A percentile compares a stretch with the other conserved stretches of the same genome.
phyloP scores from a whole-genome alignment of 2,113 vertebrate species.

The Megaceryle maxima region DNA sequence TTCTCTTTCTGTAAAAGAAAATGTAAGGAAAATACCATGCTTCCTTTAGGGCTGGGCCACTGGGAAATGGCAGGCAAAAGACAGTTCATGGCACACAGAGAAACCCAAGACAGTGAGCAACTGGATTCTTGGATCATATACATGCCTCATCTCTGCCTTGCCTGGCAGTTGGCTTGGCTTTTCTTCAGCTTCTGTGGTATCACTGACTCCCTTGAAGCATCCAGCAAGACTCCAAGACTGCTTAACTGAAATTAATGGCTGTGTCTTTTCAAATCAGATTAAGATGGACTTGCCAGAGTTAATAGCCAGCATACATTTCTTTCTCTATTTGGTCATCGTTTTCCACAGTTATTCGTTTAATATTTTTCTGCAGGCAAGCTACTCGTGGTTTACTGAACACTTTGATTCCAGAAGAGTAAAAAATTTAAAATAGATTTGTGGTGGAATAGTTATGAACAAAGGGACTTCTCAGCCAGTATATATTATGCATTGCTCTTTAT shows the following conservation, averaged over 20 bases:
- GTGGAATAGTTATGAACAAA: neutral
- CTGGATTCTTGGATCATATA: neutral
- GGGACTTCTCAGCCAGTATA: neutral
- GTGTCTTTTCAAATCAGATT: neutral
- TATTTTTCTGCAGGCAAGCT: neutral
- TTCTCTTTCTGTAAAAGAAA: neutral
- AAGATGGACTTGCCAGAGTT: neutral
- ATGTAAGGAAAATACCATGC: neutral
- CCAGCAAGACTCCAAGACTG: neutral
- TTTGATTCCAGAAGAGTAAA: neutral
- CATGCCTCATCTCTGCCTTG: neutral
- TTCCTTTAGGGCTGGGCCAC: neutral
- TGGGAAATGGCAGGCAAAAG: neutral
- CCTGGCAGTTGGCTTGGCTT: neutral
- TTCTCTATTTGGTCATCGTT: neutral
- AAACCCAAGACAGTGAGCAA: neutral
- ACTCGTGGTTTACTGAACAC: neutral
- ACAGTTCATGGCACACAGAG: neutral
- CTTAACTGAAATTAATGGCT: neutral
- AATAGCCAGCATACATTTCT: neutral
- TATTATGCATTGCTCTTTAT: neutral
- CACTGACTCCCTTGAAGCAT: neutral
- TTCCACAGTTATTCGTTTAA: neutral
- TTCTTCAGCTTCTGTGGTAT: neutral
- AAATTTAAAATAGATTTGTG: neutral